Conservation (phyloP, 1,140 invertebrate genomes). For the Drosophila azteca region DNA sequence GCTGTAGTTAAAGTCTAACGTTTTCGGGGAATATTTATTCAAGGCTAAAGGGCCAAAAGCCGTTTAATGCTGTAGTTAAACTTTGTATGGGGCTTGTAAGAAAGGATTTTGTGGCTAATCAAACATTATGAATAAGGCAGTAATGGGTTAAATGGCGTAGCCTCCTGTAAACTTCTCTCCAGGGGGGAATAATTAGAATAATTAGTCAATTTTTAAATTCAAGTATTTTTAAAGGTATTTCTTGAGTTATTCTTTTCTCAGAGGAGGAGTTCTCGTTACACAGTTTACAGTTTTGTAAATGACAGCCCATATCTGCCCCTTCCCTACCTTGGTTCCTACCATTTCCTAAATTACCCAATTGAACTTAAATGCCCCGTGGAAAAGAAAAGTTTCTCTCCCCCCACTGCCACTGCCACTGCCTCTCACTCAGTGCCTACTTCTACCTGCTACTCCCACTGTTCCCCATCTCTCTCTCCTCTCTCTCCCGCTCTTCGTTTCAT, state of each 20-base stretch:
- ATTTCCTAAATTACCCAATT: constrained; percentile 26
- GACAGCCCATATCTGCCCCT: constrained; percentile 10
- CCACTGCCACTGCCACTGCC: not conserved
- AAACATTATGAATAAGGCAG: constrained; percentile 60
- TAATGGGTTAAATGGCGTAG: not conserved
- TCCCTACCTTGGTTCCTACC: constrained; percentile 8
- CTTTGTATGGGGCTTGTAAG: constrained; percentile 57
- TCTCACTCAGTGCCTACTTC: not conserved
- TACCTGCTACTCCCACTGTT: not conserved
- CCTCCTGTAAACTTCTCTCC: too few relatives aligned
- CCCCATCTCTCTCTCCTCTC: too few relatives aligned
- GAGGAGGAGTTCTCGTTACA: constrained; percentile 56
- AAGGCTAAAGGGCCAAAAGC: constrained; percentile 40
- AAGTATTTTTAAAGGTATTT: not conserved
- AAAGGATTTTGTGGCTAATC: constrained; percentile 56
- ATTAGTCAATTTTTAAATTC: too few relatives aligned
- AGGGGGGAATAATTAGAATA: too few relatives aligned
- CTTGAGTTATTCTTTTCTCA: not conserved
- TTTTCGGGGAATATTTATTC: constrained; percentile 45
- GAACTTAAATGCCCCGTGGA: constrained; percentile 57
- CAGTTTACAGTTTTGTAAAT: constrained; percentile 65
- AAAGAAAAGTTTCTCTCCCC: constrained; percentile 45
- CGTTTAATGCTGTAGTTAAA: constrained; percentile 36
- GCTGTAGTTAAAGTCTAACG: constrained; percentile 66
- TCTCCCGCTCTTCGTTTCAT: constrained; percentile 1